Evolutionary conservation across 1,140 invertebrate species (phyloP), one percentile per base, ranked within the genome.

Genomic region (Achroia grisella): DNA sequence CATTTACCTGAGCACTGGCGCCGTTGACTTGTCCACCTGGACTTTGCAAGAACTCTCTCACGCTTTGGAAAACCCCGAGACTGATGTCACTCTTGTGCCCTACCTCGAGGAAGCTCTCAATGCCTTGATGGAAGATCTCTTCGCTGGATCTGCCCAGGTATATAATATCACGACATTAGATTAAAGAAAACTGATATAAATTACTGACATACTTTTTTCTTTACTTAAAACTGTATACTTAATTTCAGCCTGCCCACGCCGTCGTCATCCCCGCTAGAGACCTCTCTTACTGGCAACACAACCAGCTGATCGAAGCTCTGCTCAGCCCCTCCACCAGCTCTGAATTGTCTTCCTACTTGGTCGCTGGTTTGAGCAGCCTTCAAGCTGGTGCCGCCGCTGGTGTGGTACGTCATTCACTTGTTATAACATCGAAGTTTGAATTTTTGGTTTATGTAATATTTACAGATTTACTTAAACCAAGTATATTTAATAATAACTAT

Each of bases 251-350:
- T 11, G 32, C 31, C 32, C 11, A 23, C n/a, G 2, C 41, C 15
- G 46, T 48, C n/a, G 40, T 47, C 6, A 29, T 59, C 17, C 53
- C 60, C 31, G 53, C 52, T 12, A 28, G 52, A 45, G 48, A 56
- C 2, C 11, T 62, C 35, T 41, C 52, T 27, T 35, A 46, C 44
- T 67, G 59, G 62, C 60, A 49, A 30, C 47, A 66, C 10, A 2
- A 44, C 5, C 49, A 73, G 45, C 28, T 72, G 33, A 43, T 51
- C 11, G 51, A 32, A 4, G 56, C 65, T 40, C n/a, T 65, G 27
- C 13, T 54, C 14, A 56, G 55, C 56, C 64, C 71, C 2, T 23
- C 31, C 23, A 66, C 67, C 40, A 40, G 72, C 63, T 60, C 70
- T 5, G 50, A 48, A 6, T 34, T 67, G n/a, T 32, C 64, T 0